A percentile compares a stretch with the other conserved stretches of the same genome.
Conservation (phyloP, 2,888 invertebrate genomes). For the Drosophila yooni region DNA sequence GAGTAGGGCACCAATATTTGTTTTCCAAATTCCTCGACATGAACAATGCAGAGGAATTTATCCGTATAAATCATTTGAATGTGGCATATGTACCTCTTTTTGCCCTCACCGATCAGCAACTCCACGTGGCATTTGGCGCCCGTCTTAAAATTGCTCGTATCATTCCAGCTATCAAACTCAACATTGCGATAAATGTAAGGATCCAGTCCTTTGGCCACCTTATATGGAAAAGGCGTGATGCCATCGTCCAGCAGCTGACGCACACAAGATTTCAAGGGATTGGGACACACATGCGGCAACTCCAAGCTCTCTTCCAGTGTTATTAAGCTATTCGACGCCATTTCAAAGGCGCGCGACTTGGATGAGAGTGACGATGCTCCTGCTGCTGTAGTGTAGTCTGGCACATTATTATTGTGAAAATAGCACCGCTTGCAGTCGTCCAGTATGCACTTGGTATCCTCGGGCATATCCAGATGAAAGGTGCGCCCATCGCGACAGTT, state of each 20-base stretch:
- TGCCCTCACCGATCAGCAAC: conserved; percentile 85
- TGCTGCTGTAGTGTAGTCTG: not conserved
- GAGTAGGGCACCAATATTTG: conserved; percentile 88
- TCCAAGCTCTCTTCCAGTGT: not conserved
- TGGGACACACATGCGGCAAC: conserved; percentile 75
- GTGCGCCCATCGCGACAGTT: conserved; percentile 86
- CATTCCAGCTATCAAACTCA: conserved; percentile 96
- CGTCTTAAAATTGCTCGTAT: conserved; percentile 90
- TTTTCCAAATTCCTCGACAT: conserved; percentile 92
- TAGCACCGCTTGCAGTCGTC: conserved; percentile 83
- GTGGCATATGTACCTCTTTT: conserved; percentile 88
- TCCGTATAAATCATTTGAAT: conserved; percentile 91
- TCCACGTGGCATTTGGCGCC: conserved; percentile 92
- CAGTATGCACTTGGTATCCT: conserved; percentile 83
- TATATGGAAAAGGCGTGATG: conserved; percentile 96
- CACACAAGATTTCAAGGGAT: conserved; percentile 83
- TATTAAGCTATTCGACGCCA: not conserved
- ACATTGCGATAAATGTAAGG: conserved; percentile 95
- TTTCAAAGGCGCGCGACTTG: conserved; percentile 1
- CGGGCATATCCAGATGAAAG: conserved; percentile 84
- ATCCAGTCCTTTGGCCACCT: conserved; percentile 96
- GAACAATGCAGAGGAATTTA: conserved; percentile 90
- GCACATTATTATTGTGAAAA: conserved; percentile 73
- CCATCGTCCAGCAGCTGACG: conserved; percentile 84
- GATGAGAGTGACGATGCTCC: not conserved